phyloP scores from a whole-genome alignment of 1,140 invertebrate species.

The Neotoxoptera formosana region DNA sequence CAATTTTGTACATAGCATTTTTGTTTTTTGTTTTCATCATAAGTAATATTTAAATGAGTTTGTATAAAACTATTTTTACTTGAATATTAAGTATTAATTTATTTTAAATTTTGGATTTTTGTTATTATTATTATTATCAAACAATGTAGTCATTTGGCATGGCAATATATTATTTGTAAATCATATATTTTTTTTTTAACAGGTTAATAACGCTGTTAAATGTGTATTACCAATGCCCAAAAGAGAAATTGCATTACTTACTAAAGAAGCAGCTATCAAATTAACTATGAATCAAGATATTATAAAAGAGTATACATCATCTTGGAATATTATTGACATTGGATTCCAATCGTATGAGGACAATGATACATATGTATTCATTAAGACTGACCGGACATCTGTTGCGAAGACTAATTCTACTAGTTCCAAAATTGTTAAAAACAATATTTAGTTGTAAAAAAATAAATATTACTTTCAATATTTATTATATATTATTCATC shows the following conservation, averaged over 20 bases:
- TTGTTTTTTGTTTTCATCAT: not conserved
- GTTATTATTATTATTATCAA: not conserved
- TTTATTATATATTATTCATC: not conserved
- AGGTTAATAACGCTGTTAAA: conserved; percentile 59
- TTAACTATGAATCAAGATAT: conserved; percentile 54
- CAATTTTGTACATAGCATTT: not conserved
- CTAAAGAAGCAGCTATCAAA: conserved; percentile 57
- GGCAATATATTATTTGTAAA: not conserved
- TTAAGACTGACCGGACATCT: conserved; percentile 50
- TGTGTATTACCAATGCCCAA: conserved; percentile 55
- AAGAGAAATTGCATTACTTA: conserved; percentile 50
- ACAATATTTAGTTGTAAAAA: conserved; percentile 10
- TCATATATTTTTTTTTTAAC: not conserved
- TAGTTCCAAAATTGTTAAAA: not conserved
- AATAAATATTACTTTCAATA: too few relatives aligned
- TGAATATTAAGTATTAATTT: not conserved
- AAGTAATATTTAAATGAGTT: not conserved
- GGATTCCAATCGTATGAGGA: conserved; percentile 14
- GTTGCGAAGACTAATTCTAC: not conserved
- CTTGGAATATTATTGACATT: conserved; percentile 40
- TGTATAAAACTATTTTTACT: not conserved
- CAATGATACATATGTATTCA: conserved; percentile 27
- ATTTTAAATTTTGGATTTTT: not conserved
- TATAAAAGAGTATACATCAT: conserved; percentile 56
- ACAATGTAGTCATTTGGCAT: not conserved